Conservation (phyloP, 2,888 invertebrate species). For the Tipula vernalis region DNA sequence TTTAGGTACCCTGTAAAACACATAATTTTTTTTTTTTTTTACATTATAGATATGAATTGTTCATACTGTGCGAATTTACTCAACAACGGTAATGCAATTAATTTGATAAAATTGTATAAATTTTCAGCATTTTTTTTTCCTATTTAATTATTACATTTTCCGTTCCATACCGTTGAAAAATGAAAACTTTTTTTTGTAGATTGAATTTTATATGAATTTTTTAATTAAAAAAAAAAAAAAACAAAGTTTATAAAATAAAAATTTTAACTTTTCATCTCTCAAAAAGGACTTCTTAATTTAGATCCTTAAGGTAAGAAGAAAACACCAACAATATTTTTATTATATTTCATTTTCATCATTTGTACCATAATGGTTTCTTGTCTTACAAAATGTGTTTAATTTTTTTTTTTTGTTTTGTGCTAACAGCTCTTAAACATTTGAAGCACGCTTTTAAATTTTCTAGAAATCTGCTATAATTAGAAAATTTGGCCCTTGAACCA, state of each 20-base stretch:
- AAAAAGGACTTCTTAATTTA: background rate
- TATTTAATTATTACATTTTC: background rate
- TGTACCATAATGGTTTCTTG: background rate
- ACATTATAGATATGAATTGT: background rate
- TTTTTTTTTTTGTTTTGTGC: background rate
- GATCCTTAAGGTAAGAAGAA: background rate
- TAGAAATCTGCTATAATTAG: background rate
- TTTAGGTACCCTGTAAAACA: background rate
- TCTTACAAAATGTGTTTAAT: background rate
- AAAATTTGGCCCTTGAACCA: background rate
- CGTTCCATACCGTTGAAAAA: background rate
- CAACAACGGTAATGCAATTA: background rate
- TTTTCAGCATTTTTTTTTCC: background rate
- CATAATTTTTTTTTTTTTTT: background rate
- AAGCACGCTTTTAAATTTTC: background rate
- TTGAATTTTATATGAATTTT: background rate
- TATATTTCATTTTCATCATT: background rate
- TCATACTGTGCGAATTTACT: background rate
- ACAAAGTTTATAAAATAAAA: background rate
- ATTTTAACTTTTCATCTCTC: background rate
- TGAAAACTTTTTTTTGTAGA: background rate
- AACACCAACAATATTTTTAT: background rate
- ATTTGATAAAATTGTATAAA: background rate
- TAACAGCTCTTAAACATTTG: background rate
- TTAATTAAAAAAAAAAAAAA: background rate